Percentiles rank a stretch among this genome's conserved stretches.
Evolutionary conservation across 2,113 vertebrate species (phyloP).

Genomic region (Nothobranchius kuhntae): DNA sequence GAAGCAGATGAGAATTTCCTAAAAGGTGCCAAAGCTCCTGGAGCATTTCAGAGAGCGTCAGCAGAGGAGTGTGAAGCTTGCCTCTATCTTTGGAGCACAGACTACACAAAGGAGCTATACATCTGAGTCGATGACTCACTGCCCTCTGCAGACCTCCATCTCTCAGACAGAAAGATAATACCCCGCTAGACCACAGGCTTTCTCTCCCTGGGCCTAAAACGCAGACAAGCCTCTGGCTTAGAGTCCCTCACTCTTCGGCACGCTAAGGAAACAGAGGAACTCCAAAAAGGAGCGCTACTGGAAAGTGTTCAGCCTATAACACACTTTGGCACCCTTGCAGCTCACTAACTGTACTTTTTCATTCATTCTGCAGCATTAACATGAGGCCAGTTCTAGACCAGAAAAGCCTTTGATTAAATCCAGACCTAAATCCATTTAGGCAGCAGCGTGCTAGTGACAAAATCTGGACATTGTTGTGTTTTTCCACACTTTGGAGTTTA

Average conservation of each 20-base stretch:
- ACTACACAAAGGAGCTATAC: slow-evolving; percentile 61
- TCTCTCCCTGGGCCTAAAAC: slow-evolving; percentile 14
- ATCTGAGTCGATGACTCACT: slow-evolving; percentile 52
- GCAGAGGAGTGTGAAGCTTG: slow-evolving; percentile 9
- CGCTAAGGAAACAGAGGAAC: slow-evolving; percentile 17
- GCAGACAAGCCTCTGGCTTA: slow-evolving; percentile 37
- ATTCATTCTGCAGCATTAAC: slow-evolving; percentile 1
- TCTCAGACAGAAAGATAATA: slow-evolving; percentile 70
- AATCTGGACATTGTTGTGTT: slow-evolving; percentile 12
- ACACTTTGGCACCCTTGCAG: slow-evolving; percentile 4
- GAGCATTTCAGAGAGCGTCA: slow-evolving; percentile 42
- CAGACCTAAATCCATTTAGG: slow-evolving; percentile 1
- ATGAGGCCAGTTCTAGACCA: not conserved
- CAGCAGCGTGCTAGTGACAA: slow-evolving; percentile 11
- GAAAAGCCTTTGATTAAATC: not conserved
- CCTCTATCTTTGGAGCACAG: slow-evolving; percentile 48
- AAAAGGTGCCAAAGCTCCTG: slow-evolving; percentile 25
- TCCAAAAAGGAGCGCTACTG: slow-evolving; percentile 19
- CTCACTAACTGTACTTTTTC: slow-evolving; percentile 25
- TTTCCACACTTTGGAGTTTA: slow-evolving; percentile 23
- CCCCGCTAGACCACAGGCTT: slow-evolving; percentile 55
- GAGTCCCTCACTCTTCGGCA: slow-evolving; percentile 33
- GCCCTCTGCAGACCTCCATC: slow-evolving; percentile 35
- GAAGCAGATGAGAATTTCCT: not conserved
- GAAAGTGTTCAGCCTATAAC: slow-evolving; percentile 18